These are phyloP conservation scores for Drosophila atroscutellata DNA, from an alignment of 2,888 invertebrate species.

Conservation along the genomic window DNA sequence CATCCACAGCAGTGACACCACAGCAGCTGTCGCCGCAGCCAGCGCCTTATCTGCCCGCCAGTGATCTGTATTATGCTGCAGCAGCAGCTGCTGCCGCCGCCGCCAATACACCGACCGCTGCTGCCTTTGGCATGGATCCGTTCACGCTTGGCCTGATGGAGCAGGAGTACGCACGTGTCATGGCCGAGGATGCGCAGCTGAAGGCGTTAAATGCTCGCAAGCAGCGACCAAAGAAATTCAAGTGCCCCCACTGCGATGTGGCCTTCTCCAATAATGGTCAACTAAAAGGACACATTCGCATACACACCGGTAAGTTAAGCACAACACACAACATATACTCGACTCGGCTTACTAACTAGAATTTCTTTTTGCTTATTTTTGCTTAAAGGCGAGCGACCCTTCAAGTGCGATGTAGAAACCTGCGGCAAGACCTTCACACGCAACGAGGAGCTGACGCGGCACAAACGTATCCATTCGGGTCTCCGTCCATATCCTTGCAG, in stretches of 20 bases:
- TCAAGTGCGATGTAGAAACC: conserved; percentile 92
- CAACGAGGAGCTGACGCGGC: conserved; percentile 96
- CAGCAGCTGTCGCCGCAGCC: conserved; percentile 54
- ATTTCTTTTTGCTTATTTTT: background rate
- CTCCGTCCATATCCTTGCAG: conserved; percentile 93
- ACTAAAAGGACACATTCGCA: conserved; percentile 95
- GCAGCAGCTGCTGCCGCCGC: conserved; percentile 70
- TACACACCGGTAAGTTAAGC: conserved; percentile 90
- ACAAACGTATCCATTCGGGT: conserved; percentile 95
- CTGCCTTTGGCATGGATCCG: conserved; percentile 81
- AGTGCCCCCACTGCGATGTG: conserved; percentile 95
- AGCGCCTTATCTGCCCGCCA: conserved; percentile 49
- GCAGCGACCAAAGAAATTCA: conserved; percentile 95
- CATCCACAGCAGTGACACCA: conserved; percentile 27
- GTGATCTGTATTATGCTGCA: conserved; percentile 69
- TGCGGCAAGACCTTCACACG: conserved; percentile 96
- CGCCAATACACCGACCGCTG: conserved; percentile 44
- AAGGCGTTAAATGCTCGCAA: conserved; percentile 89
- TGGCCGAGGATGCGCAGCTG: conserved; percentile 90
- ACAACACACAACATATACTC: background rate
- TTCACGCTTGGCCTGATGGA: conserved; percentile 87
- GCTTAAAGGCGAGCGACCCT: conserved; percentile 91
- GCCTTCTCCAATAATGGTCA: conserved; percentile 98
- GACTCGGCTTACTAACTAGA: conserved; percentile 35
- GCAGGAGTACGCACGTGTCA: conserved; percentile 89